These are phyloP conservation scores for Adelphocoris suturalis DNA, from an alignment of 2,888 invertebrate species.

Conservation along the genomic window DNA sequence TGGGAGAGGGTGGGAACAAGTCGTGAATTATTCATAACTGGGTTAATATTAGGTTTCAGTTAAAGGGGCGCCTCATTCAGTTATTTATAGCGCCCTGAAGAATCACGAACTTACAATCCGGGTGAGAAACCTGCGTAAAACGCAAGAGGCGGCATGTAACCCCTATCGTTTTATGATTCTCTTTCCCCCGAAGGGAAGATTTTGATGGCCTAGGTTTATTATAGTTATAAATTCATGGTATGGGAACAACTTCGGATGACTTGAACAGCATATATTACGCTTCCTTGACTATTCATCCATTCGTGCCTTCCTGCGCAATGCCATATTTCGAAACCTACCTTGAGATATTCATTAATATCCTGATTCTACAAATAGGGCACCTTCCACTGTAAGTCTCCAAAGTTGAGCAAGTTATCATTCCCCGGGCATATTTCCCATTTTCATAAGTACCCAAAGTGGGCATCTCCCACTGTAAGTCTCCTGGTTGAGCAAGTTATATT, in stretches of 20 bases:
- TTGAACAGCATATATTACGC: conserved; percentile 3
- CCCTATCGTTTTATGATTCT: conserved; percentile 39
- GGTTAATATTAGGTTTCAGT: conserved; percentile 69
- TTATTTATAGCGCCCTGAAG: conserved; percentile 64
- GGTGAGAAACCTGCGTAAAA: conserved; percentile 40
- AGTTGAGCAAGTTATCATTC: no score
- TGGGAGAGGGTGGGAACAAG: neutral
- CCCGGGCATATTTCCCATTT: no score
- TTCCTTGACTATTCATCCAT: conserved; percentile 1
- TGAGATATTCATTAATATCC: neutral
- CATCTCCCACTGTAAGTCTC: no score
- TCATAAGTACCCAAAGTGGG: no score
- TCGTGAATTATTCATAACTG: conserved; percentile 68
- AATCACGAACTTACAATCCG: conserved; percentile 49
- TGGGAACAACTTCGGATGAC: conserved; percentile 29
- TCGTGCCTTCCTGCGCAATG: neutral
- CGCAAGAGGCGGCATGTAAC: neutral
- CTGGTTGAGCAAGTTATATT: no score
- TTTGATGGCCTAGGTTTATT: conserved; percentile 45
- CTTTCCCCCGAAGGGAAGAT: neutral
- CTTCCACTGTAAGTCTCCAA: no score
- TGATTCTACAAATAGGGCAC: no score
- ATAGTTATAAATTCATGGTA: conserved; percentile 42
- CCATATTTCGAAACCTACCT: neutral
- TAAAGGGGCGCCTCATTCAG: conserved; percentile 66